Evolutionary conservation across 1,140 invertebrate genomes (phyloP), one percentile per base, ranked within the genome.

Genomic region (Agrypnia vestita): DNA sequence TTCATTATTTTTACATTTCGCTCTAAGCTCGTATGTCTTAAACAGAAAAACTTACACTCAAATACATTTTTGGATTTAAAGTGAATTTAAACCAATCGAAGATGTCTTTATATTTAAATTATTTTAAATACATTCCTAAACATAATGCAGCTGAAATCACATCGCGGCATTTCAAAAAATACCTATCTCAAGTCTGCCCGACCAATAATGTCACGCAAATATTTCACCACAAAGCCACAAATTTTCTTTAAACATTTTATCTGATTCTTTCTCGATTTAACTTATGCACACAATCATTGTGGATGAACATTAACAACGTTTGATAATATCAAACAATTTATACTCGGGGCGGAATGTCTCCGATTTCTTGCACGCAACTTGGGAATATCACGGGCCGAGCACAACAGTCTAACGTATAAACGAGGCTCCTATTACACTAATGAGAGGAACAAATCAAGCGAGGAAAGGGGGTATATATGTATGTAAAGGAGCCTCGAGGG

Each of bases 391-490:
- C 67, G 67, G 25, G 21, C 19, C 12, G 51, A 46, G 51, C 46
- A 47, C 25, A 71, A 71, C 49, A 71, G 46, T 51, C 67, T 25
- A 62, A 76, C 44, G 56, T 76, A 43, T 46, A 76, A 76, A 76
- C 56, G 59, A 49, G 75, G 75, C 13, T 69, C 47, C 75, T 53
- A 77, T 77, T 77, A 77, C 35, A 25, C 46, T 77, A 77, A 77
- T 77, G 75, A 77, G 56, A 64, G 56, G 43, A 47, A 77, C 75
- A 77, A 77, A 77, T 77, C 75, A 77, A 71, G 67, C 67, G 67
- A 25, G 49, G 67, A 71, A 49, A 49, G 67, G 3, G 19, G 19
- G 19, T 61, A 61, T 61, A 61, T 61, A 12, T 8, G 43, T 67
- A 71, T 71, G 19, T 71, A 13, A 13, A 71, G 19, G 47, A 17